Conservation (phyloP, 1,140 invertebrate species). For the roundworm (Caenorhabditis elegans) region WBcel235 BX284605.5:14493001-14493500, state of each 20-base stretch:
- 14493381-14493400: no score
- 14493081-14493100: background rate
- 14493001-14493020: no score
- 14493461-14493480: background rate
- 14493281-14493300: background rate
- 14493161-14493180: background rate
- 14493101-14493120: slow-evolving; percentile 3
- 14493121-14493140: slow-evolving; percentile 12
- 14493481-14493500: background rate
- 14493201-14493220: background rate
- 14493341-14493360: background rate
- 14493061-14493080: background rate
- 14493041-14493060: background rate
- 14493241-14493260: background rate
- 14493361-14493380: no score
- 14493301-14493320: background rate
- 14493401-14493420: background rate
- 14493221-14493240: slow-evolving; percentile 14
- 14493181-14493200: background rate
- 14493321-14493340: background rate
- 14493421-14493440: slow-evolving; percentile 9
- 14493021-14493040: background rate
- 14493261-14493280: background rate
- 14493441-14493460: slow-evolving; percentile 6
- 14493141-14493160: background rate